Percentiles rank a stretch among this genome's conserved stretches.
Conservation (phyloP, 2,888 invertebrate species). For the Coleophora deauratella region DNA sequence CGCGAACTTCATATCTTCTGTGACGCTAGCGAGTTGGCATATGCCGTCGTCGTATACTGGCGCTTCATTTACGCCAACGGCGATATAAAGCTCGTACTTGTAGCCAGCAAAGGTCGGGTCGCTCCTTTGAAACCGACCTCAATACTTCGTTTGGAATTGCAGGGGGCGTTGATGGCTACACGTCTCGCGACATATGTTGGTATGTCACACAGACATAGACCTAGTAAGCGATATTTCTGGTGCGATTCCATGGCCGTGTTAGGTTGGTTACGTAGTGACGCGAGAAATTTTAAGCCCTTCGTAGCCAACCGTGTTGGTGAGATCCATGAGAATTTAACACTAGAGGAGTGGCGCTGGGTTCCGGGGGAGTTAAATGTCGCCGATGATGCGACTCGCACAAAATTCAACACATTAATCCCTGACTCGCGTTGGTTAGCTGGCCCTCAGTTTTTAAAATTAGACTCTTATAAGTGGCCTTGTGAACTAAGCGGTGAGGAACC, state of each 20-base stretch:
- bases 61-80: not conserved
- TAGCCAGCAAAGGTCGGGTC: slow-evolving; percentile 2
- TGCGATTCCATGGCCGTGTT: not conserved
- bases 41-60: slow-evolving; percentile 8
- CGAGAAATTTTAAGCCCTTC: too few relatives aligned
- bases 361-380: too few relatives aligned
- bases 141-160: not conserved
- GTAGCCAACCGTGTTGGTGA: too few relatives aligned
- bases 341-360: too few relatives aligned
- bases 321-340: too few relatives aligned
- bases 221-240: not conserved
- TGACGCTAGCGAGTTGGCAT: slow-evolving; percentile 7
- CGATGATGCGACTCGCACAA: too few relatives aligned
- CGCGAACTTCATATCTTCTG: slow-evolving; percentile 8
- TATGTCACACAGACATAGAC: not conserved
- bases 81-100: not conserved
- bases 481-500: too few relatives aligned
- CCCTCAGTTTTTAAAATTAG: too few relatives aligned
- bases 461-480: too few relatives aligned
- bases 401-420: too few relatives aligned
- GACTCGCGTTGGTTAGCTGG: too few relatives aligned
- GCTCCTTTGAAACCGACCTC: slow-evolving; percentile 1
- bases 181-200: not conserved
- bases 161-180: not conserved
- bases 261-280: too few relatives aligned